phyloP scores from a whole-genome alignment of 2,113 vertebrate genomes.

The Rhineura floridana region DNA sequence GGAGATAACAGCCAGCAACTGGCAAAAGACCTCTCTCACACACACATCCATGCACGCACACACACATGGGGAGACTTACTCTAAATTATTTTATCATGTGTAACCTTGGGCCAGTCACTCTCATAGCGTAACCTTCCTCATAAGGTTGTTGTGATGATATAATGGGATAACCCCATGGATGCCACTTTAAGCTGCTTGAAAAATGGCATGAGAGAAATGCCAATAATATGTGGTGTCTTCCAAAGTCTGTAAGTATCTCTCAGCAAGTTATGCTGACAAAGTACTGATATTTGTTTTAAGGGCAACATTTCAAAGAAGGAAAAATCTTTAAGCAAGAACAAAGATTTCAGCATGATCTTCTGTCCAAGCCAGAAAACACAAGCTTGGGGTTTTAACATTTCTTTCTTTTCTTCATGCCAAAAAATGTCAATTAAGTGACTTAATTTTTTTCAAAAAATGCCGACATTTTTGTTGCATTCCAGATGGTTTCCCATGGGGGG shows the following conservation, averaged over 20 bases:
- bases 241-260: not conserved
- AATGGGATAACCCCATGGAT: not conserved
- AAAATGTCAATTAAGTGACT: constrained; percentile 18
- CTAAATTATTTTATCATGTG: too few species aligned
- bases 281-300: not conserved
- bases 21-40: too few species aligned
- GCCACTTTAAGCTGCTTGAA: not conserved
- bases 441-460: not conserved
- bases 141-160: not conserved
- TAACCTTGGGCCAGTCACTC: not conserved
- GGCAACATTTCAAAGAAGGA: not conserved
- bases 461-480: not conserved
- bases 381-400: constrained; percentile 4
- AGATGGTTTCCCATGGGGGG: constrained; percentile 19
- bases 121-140: not conserved
- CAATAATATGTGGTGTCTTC: not conserved
- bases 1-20: not conserved
- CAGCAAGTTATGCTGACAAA: not conserved
- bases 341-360: constrained; percentile 7
- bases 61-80: too few species aligned
- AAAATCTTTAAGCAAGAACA: not conserved
- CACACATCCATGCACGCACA: too few species aligned
- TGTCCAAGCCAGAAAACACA: not conserved
- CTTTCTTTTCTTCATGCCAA: constrained; percentile 12
- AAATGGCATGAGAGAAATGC: not conserved